Evolutionary conservation across 2,113 vertebrate genomes (phyloP), one percentile per base, ranked within the genome.

Genomic region (Boulengeromyrus knoepffleri): DNA sequence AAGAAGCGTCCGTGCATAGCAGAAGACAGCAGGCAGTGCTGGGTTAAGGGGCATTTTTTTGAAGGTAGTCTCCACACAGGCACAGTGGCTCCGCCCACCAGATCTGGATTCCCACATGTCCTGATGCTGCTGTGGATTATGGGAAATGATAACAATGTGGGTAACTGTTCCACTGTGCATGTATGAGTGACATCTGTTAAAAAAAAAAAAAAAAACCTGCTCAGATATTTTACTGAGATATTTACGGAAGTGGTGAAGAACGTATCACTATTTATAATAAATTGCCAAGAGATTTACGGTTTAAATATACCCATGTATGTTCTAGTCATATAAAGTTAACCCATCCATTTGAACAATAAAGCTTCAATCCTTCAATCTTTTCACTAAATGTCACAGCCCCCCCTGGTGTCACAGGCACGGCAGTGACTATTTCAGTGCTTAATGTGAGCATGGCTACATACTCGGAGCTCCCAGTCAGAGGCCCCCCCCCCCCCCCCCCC

Each of bases 351-450:
- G 85, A 87, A 52, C n/a, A 47, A n/a, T 87, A 52, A 87, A 36
- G n/a, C 46, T 36, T 50, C 36, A 53, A 7, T 53, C 85, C 27
- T 53, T 24, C 13, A 47, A 10, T 47, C 7, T 74, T 89, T 2
- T 70, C 45, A 27, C 46, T n/a, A 88, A 74, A 49, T 70, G 58
- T 49, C 88, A 88, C 58, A 62, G 87, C 88, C 39, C 88, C 88
- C 88, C 66, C 46, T 80, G 53, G 13, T 88, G 87, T 19, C 52
- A 88, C 27, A 17, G 31, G 0, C 15, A 52, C 0, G 27, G n/a
- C 62, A 70, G 62, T 42, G 74, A 45, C 45, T 46, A 31, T 49
- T 58, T 42, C 45, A 88, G 74, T 21, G 74, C 15, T 17, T 39
- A 74, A 36, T 17, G 5, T 88, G n/a, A 70, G 13, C 58, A 7